A percentile compares a stretch with the other conserved stretches of the same genome.
phyloP scores from a whole-genome alignment of 2,797 vertebrate species.

The Monodelphis domestica region DNA sequence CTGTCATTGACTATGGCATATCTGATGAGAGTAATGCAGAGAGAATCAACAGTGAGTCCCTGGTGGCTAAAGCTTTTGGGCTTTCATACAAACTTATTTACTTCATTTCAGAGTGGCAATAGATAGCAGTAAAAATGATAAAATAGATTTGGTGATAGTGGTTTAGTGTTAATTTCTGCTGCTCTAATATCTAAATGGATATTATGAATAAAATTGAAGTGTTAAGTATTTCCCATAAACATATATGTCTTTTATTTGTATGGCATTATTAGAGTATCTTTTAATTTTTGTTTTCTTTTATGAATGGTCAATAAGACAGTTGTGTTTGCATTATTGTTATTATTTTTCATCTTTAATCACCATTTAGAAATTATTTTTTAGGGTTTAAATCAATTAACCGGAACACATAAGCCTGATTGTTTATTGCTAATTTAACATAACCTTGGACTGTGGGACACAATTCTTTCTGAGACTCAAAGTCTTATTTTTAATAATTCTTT shows the following conservation, averaged over 20 bases:
- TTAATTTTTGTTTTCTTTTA: neutral
- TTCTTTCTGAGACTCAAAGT: neutral
- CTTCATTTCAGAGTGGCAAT: slow-evolving; percentile 60
- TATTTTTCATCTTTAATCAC: neutral
- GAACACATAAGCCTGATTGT: neutral
- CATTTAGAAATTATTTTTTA: neutral
- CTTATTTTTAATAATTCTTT: neutral
- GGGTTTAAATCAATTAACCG: neutral
- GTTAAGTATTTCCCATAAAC: neutral
- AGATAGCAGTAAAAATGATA: slow-evolving; percentile 33
- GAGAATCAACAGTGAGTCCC: slow-evolving; percentile 15
- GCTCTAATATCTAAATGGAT: neutral
- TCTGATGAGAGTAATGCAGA: neutral
- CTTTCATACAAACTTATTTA: slow-evolving; percentile 40
- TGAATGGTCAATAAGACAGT: neutral
- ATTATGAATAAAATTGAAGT: neutral
- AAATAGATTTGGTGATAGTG: neutral
- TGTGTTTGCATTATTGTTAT: neutral
- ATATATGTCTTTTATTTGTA: neutral
- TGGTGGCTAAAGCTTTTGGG: neutral
- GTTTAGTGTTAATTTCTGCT: neutral
- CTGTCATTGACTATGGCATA: slow-evolving; percentile 28
- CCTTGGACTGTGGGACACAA: neutral
- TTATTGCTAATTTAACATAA: neutral
- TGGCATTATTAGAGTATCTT: neutral